phyloP scores from a whole-genome alignment of 2,797 vertebrate genomes.

The Sandelia bainsii region DNA sequence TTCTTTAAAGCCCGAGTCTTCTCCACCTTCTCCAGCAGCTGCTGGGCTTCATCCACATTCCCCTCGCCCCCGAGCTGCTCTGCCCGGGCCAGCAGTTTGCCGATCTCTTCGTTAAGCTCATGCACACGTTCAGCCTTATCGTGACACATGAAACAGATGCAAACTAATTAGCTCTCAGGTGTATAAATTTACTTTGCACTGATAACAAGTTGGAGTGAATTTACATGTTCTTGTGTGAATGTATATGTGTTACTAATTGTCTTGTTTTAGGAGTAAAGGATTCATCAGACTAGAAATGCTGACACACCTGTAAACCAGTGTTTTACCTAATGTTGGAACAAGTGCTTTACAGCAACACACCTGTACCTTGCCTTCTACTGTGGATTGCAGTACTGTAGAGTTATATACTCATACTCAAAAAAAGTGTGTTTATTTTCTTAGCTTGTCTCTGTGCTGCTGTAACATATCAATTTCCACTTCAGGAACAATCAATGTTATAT shows the following conservation, averaged over 20 bases:
- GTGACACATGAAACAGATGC: constrained; percentile 26
- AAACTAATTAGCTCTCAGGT: not conserved
- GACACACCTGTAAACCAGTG: no score
- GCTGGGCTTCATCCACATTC: constrained; percentile 97
- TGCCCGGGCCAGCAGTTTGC: constrained; percentile 95
- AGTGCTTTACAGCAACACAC: no score
- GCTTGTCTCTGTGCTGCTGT: no score
- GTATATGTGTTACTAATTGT: no score
- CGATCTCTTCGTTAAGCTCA: constrained; percentile 98
- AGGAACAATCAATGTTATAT: not conserved
- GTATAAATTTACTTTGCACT: not conserved
- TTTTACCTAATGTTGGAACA: no score
- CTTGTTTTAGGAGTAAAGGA: no score
- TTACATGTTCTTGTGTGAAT: not conserved
- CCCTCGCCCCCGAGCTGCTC: constrained; percentile 97
- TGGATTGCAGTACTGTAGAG: no score
- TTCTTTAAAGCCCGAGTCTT: constrained; percentile 94
- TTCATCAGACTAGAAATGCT: no score
- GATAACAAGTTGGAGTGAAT: not conserved
- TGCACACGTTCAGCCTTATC: constrained; percentile 95
- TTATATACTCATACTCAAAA: no score
- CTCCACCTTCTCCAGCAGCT: constrained; percentile 97
- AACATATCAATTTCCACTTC: not conserved
- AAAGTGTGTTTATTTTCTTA: no score
- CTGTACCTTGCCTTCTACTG: no score